Conservation (phyloP, 2,113 vertebrate genomes). For the Cyphomyrus plagiostoma region DNA sequence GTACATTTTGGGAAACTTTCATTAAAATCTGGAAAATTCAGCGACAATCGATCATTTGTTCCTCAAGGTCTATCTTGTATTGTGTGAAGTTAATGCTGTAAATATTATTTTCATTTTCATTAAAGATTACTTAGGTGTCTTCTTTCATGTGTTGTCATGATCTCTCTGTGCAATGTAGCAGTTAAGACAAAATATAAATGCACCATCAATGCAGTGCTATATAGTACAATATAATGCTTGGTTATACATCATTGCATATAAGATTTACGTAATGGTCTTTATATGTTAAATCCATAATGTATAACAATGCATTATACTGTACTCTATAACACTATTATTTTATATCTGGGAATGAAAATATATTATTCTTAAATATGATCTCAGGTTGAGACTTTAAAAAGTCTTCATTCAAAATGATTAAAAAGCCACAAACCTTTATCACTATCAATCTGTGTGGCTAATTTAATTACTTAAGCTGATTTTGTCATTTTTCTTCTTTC, state of each 20-base stretch:
- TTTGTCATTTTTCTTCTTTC: background rate
- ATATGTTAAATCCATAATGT: background rate
- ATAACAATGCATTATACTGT: background rate
- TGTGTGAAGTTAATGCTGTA: background rate
- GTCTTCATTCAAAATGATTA: background rate
- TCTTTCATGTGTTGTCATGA: background rate
- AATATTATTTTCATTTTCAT: background rate
- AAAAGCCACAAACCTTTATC: background rate
- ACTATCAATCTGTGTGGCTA: background rate
- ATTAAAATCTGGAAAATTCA: background rate
- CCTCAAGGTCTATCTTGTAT: background rate
- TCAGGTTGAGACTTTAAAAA: background rate
- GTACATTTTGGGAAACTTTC: background rate
- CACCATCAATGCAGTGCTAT: background rate
- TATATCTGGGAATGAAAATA: background rate
- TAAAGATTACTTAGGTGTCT: background rate
- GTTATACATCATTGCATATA: background rate
- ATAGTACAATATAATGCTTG: background rate
- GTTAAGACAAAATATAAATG: background rate
- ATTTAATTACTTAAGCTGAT: slow-evolving; percentile 5
- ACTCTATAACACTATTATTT: background rate
- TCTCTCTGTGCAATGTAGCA: background rate
- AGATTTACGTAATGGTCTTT: background rate
- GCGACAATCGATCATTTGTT: background rate
- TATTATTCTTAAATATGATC: background rate